Evolutionary conservation across 1,140 invertebrate species (phyloP).

Genomic region (Hormaphis cornu): DNA sequence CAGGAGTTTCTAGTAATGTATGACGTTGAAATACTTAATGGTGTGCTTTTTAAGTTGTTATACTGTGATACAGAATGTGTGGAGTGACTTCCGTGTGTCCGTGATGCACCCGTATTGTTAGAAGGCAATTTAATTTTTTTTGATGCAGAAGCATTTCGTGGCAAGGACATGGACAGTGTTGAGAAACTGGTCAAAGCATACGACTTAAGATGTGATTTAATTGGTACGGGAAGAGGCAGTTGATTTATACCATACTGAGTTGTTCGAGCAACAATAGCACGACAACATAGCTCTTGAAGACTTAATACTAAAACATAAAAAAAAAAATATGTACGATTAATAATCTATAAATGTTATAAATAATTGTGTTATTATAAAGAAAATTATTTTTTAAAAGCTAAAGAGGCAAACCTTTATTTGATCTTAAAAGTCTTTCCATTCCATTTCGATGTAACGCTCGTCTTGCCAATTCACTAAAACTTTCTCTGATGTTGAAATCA

Average conservation of each 20-base stretch:
- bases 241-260: slow-evolving; percentile 93
- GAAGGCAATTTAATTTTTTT: slow-evolving; percentile 29
- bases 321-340: too few relatives aligned
- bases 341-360: too few relatives aligned
- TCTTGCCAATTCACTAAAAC: slow-evolving; percentile 86
- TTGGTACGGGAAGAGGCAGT: slow-evolving; percentile 76
- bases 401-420: slow-evolving; percentile 72
- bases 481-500: slow-evolving; percentile 94
- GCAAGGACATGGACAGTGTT: slow-evolving; percentile 45
- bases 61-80: slow-evolving; percentile 7
- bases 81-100: not conserved
- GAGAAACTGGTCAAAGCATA: slow-evolving; percentile 77
- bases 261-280: slow-evolving; percentile 83
- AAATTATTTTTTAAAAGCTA: not conserved
- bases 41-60: slow-evolving; percentile 13
- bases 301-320: slow-evolving; percentile 63
- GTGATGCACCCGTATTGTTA: slow-evolving; percentile 2
- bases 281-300: slow-evolving; percentile 89
- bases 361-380: not conserved
- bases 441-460: slow-evolving; percentile 91
- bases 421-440: slow-evolving; percentile 90
- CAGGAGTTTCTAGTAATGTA: slow-evolving; percentile 24
- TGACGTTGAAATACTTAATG: slow-evolving; percentile 17
- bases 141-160: slow-evolving; percentile 20
- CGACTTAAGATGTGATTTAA: slow-evolving; percentile 91